Conservation (phyloP, 2,113 vertebrate species). For the Camelus bactrianus region DNA sequence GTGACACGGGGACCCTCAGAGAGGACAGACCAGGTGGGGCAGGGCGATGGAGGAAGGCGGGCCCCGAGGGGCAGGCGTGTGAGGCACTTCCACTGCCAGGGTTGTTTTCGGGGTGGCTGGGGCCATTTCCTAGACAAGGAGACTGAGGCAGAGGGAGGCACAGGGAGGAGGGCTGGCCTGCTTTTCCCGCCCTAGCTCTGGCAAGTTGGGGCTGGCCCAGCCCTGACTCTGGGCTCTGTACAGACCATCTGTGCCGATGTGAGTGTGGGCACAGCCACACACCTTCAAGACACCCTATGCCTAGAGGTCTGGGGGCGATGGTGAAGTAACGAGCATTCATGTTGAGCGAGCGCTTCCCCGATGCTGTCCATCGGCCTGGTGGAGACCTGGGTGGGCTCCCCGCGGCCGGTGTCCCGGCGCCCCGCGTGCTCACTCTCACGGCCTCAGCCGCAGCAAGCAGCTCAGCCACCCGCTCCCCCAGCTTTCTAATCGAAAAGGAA, state of each 20-base stretch:
- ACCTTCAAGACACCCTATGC: rapidly evolving
- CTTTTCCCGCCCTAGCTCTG: rapidly evolving
- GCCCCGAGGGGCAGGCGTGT: background rate
- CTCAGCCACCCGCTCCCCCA: rapidly evolving
- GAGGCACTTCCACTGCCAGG: background rate
- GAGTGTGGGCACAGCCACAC: rapidly evolving
- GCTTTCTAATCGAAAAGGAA: background rate
- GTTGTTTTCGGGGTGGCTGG: rapidly evolving
- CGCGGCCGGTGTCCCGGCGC: rapidly evolving
- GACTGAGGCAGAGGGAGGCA: background rate
- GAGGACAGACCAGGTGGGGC: no score
- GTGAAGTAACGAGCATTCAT: rapidly evolving
- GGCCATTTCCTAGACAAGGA: background rate
- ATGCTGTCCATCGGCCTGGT: rapidly evolving
- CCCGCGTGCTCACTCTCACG: rapidly evolving
- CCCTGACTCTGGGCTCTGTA: background rate
- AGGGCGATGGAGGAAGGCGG: no score
- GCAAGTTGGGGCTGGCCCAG: background rate
- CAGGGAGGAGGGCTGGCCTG: background rate
- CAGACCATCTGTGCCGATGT: rapidly evolving
- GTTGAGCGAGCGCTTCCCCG: background rate
- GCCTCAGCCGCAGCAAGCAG: background rate
- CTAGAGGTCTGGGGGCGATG: background rate
- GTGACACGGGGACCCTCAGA: background rate
- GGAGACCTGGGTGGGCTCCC: rapidly evolving